Base-by-base conservation (phyloP, 2,888 invertebrate genomes). In the Parnassius orleans region DNA sequence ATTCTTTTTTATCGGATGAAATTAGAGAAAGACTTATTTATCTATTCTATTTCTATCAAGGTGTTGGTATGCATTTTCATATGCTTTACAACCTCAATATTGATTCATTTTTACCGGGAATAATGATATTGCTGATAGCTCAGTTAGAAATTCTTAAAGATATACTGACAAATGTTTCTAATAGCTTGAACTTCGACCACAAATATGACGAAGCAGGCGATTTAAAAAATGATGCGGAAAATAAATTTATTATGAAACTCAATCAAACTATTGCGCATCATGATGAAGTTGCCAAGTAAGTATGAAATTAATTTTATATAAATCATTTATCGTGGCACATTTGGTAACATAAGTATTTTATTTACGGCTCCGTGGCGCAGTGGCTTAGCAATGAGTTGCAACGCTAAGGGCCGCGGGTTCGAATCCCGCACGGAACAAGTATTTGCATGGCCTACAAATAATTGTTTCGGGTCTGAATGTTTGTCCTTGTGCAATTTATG, bases 81-180 rank as follows among this genome's bases (percentile, higher is more conserved):
- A 78, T 86, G 80, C 69, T 77, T 7, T 80, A 68, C 46, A 79
- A 80, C 68, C 7, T 86, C 0, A 82, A 80, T 63, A 75, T 83
- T 33, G 84, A 87, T 60, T 72, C 80, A 2, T 84, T 84, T 65
- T 74, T 86, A 51, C 61, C 81, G 68, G 86, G 86, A 3, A 51
- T 86, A 1, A 71, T 84, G 71, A 69, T 81, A 65, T 74, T 83
- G n/a, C 66, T 68, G 0, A 82, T 83, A 65, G 84, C 84, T 2
- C 86, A 87, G 58, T 67, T 87, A 14, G 80, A 83, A 24, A 72
- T 86, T n/a, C 69, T 87, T n/a, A 75, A 79, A 60, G 64, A 73
- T 3, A 82, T 81, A 19, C 64, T 87, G 14, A 69, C 74, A 43
- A 77, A 64, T 52, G 62, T 83, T n/a, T 77, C 80, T 7, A 68